Evolutionary conservation across 2,888 invertebrate species (phyloP), one percentile per base, ranked within the genome.

Genomic region (Acholoe squamosa): DNA sequence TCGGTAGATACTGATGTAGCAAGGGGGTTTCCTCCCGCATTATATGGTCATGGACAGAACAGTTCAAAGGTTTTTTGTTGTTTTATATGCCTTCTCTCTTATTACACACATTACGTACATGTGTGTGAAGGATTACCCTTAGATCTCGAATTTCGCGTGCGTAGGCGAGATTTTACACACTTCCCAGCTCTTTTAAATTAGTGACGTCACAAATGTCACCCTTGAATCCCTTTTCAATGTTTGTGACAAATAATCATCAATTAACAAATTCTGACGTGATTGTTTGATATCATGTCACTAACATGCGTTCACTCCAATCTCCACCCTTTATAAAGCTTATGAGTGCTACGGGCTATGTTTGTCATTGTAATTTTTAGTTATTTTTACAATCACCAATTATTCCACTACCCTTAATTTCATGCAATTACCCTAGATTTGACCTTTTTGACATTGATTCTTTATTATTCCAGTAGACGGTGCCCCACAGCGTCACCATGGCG

Each of bases 371-470:
- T 61, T 61, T 61, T 61, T 61, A 61, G 61, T 61, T 12, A 61
- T 61, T 61, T 61, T 43, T 61, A 12, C 61, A 61, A n/a, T n/a
- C n/a, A n/a, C n/a, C n/a, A 61, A n/a, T 61, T 61, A 61, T 7
- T 19, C 61, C 22, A 61, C 61, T 19, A 61, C 61, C 43, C 43
- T 14, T n/a, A 1, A 61, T 61, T n/a, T 19, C 22, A 19, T 61
- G 61, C n/a, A 61, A 61, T 61, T 61, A 61, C 61, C 61, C 61
- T 61, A 61, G 19, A 61, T 61, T n/a, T 61, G 61, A 61, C 61
- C 61, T 61, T 61, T 43, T 61, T 61, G 61, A 61, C 61, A 19
- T 3, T 76, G 3, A 5, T 80, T 80, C 80, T 80, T 80, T 80
- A 80, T 80, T 80, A 25, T 71, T 80, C 34, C 80, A 34, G 34